A percentile compares a stretch with the other conserved stretches of the same genome.
Evolutionary conservation across 2,888 invertebrate genomes (phyloP).

Genomic region (Cacoxenus indagator): DNA sequence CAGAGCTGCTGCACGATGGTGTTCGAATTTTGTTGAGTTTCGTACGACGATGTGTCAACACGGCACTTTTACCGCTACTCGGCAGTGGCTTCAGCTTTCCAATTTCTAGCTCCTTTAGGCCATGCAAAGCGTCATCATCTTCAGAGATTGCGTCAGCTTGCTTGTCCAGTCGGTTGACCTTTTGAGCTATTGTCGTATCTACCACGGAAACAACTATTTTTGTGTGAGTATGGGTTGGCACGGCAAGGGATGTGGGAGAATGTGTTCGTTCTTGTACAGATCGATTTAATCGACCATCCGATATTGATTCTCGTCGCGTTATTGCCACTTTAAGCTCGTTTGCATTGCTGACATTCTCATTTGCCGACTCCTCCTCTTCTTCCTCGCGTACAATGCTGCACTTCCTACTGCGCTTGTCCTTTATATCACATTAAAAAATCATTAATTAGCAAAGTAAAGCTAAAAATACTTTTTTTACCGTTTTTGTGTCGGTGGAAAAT

Average conservation of each 20-base stretch:
- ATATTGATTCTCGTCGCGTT: constrained; percentile 81
- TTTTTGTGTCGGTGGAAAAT: constrained; percentile 49
- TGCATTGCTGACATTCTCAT: constrained; percentile 71
- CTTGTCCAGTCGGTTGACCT: constrained; percentile 61
- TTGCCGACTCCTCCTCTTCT: constrained; percentile 88
- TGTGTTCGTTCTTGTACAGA: constrained; percentile 75
- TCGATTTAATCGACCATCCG: constrained; percentile 83
- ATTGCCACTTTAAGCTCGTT: constrained; percentile 74
- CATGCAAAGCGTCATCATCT: constrained; percentile 53
- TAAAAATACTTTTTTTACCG: constrained; percentile 50
- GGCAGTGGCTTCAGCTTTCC: constrained; percentile 64
- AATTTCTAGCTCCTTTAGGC: constrained; percentile 66
- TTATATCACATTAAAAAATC: constrained; percentile 16
- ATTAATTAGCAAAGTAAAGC: constrained; percentile 7
- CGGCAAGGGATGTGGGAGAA: constrained; percentile 55
- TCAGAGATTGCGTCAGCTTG: constrained; percentile 33
- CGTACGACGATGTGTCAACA: constrained; percentile 74
- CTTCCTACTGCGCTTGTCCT: constrained; percentile 79
- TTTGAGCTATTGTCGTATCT: constrained; percentile 57
- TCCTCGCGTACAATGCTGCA: constrained; percentile 95
- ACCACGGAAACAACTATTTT: constrained; percentile 71
- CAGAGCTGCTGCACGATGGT: constrained; percentile 95
- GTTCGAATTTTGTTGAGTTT: constrained; percentile 81
- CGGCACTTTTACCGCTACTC: constrained; percentile 65
- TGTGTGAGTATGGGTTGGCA: constrained; percentile 73